phyloP scores from a whole-genome alignment of 2,113 vertebrate genomes.

The Dolichotis patagonum region DNA sequence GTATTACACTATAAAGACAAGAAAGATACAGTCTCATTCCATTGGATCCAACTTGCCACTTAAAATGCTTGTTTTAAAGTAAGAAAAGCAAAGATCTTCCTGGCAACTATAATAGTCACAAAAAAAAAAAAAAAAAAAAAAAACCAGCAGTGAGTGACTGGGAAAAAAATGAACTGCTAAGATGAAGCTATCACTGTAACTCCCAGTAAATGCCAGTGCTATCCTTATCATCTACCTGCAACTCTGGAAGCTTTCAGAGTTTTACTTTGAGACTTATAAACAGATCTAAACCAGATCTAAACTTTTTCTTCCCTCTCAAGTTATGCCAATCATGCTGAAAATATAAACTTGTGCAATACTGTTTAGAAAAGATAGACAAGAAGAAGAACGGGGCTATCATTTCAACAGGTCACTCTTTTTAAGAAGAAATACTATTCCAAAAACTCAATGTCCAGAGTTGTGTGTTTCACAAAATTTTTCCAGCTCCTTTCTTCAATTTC shows the following conservation, averaged over 20 bases:
- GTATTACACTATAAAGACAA: conserved; percentile 12
- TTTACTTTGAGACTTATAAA: neutral
- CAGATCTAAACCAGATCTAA: conserved; percentile 23
- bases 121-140: conserved; percentile 54
- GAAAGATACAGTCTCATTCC: conserved; percentile 20
- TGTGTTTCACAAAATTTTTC: neutral
- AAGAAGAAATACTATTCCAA: neutral
- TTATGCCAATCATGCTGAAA: conserved; percentile 6
- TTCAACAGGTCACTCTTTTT: neutral
- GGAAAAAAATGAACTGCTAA: conserved; percentile 5
- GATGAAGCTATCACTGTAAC: neutral
- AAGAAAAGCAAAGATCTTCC: conserved; percentile 66
- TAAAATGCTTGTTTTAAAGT: conserved; percentile 36
- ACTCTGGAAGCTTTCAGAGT: neutral
- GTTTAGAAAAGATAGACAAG: neutral
- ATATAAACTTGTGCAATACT: neutral
- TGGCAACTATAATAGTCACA: conserved; percentile 62
- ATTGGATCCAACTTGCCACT: conserved; percentile 59
- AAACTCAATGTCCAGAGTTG: neutral
- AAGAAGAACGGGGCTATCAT: neutral
- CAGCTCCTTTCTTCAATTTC: neutral
- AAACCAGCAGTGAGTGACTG: conserved; percentile 40
- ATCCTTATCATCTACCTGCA: neutral
- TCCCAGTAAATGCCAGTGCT: conserved; percentile 54
- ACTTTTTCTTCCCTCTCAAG: neutral